phyloP scores from a whole-genome alignment of 2,888 invertebrate species.

The Corythucha ciliata region DNA sequence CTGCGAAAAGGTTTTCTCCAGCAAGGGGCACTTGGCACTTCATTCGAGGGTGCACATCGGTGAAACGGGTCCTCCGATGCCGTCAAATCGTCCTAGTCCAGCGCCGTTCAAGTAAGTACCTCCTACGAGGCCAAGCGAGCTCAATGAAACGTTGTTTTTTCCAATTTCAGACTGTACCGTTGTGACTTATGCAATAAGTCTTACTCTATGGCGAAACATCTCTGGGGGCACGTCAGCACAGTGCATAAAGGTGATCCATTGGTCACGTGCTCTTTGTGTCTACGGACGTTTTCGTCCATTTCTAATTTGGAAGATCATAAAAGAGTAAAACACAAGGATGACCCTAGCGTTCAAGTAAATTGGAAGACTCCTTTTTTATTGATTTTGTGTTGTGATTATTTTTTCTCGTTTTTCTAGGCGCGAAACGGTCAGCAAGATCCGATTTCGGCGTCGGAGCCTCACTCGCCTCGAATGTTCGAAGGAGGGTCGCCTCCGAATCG shows the following conservation, averaged over 20 bases:
- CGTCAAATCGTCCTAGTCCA: constrained; percentile 15
- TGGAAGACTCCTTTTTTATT: too few relatives aligned
- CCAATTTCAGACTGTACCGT: constrained; percentile 40
- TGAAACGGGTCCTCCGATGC: constrained; percentile 28
- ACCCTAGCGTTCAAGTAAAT: constrained; percentile 39
- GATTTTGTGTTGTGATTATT: not conserved
- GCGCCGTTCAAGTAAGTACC: constrained; percentile 25
- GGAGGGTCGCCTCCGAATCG: not conserved
- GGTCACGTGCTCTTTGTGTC: constrained; percentile 43
- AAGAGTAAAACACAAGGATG: constrained; percentile 40
- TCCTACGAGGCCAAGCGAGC: too few relatives aligned
- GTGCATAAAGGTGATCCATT: constrained; percentile 45
- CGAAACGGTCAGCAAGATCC: not conserved
- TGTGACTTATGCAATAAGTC: constrained; percentile 45
- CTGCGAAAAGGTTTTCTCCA: constrained; percentile 42
- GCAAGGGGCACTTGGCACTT: constrained; percentile 43
- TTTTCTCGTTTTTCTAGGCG: not conserved
- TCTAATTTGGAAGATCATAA: constrained; percentile 44
- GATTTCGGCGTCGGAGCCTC: not conserved
- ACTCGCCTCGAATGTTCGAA: not conserved
- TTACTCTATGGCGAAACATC: constrained; percentile 44
- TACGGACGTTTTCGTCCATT: constrained; percentile 43
- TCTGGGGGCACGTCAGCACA: constrained; percentile 45
- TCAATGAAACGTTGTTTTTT: not conserved
- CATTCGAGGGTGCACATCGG: constrained; percentile 44